Evolutionary conservation across 2,113 vertebrate species (phyloP).

Genomic region (Gyps fulvus): DNA sequence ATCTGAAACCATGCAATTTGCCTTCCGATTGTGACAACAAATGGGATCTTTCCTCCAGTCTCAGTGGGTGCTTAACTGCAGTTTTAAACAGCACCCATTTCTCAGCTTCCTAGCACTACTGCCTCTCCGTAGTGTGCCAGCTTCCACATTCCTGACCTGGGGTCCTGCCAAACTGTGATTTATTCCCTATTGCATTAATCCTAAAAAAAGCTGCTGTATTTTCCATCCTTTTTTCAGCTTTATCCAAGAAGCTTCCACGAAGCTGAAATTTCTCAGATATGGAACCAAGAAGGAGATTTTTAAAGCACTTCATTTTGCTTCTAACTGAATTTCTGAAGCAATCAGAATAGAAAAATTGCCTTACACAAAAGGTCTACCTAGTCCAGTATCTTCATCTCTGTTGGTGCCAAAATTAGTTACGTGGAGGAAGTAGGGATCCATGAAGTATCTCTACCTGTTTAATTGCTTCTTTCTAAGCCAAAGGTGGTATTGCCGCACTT

Average conservation of each 20-base stretch:
- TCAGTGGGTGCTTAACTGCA: not conserved
- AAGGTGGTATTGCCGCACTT: not conserved
- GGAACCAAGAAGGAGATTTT: not conserved
- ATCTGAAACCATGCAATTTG: not conserved
- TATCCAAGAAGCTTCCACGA: not conserved
- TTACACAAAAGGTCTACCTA: not conserved
- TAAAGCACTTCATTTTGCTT: not conserved
- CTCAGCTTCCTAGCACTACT: not conserved
- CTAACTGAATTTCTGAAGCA: not conserved
- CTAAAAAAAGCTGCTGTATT: not conserved
- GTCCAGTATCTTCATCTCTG: not conserved
- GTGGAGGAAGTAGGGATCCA: not conserved
- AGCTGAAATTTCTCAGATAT: not conserved
- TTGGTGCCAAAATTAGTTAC: not conserved
- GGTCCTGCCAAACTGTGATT: not conserved
- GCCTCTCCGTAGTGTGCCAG: not conserved
- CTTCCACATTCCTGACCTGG: not conserved
- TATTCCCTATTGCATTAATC: not conserved
- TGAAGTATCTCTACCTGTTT: not conserved
- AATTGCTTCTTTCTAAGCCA: not conserved
- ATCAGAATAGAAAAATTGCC: not conserved
- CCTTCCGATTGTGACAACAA: not conserved
- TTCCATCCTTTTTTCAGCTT: not conserved
- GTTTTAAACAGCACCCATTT: not conserved
- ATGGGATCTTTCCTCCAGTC: not conserved